Evolutionary conservation across 2,113 vertebrate genomes (phyloP).

Genomic region (Ellobius talpinus): DNA sequence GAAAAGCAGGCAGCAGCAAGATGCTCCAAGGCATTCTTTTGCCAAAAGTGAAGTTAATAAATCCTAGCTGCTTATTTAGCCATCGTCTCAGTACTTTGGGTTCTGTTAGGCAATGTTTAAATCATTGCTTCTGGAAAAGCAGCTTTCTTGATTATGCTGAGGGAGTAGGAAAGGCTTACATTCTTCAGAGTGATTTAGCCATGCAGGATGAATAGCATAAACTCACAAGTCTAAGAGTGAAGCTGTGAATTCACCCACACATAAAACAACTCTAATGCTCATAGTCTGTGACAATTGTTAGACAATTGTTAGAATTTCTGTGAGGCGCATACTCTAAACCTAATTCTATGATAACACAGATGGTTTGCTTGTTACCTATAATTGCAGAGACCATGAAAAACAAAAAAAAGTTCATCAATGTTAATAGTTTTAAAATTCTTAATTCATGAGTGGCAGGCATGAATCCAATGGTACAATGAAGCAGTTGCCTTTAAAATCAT

Average conservation of each 20-base stretch:
- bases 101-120: background rate
- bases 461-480: conserved; percentile 22
- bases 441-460: background rate
- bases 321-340: background rate
- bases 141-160: background rate
- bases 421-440: background rate
- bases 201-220: background rate
- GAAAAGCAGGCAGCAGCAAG: background rate
- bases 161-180: background rate
- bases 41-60: background rate
- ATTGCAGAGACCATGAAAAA: background rate
- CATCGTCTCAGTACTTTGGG: background rate
- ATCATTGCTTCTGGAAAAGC: background rate
- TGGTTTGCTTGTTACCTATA: background rate
- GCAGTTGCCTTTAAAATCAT: conserved; percentile 35
- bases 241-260: background rate
- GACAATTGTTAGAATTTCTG: background rate
- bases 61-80: background rate
- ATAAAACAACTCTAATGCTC: background rate
- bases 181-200: background rate
- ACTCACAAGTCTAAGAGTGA: background rate
- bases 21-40: background rate
- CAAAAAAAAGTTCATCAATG: background rate
- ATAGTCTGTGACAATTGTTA: background rate
- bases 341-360: background rate